A percentile compares a stretch with the other conserved stretches of the same genome.
Evolutionary conservation across 2,888 invertebrate genomes (phyloP).

Genomic region (Pyrochroa serraticornis): DNA sequence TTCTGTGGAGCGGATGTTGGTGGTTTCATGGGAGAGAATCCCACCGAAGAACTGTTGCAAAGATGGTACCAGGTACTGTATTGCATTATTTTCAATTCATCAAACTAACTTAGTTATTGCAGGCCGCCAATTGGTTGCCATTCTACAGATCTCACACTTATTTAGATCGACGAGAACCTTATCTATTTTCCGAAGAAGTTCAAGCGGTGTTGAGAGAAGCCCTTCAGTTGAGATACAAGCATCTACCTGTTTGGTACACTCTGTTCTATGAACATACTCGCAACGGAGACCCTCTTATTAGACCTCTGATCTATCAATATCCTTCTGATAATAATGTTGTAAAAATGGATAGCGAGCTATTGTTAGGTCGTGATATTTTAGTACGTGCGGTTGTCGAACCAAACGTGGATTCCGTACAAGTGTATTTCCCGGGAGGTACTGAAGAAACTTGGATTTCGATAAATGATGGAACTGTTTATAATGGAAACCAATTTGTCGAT

Average conservation of each 20-base stretch:
- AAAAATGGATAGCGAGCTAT: constrained; percentile 78
- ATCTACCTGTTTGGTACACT: constrained; percentile 89
- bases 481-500: neutral
- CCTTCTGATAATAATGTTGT: constrained; percentile 79
- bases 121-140: constrained; percentile 89
- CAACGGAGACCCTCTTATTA: constrained; percentile 84
- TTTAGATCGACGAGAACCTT: constrained; percentile 94
- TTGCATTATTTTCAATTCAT: too few relatives aligned
- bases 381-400: constrained; percentile 83
- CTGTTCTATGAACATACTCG: constrained; percentile 85
- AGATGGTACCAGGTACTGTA: too few relatives aligned
- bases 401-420: constrained; percentile 72
- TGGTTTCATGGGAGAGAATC: constrained; percentile 89
- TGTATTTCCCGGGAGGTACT: constrained; percentile 83
- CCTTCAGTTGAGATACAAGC: constrained; percentile 79
- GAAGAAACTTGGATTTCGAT: constrained; percentile 71
- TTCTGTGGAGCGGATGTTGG: constrained; percentile 94
- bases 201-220: constrained; percentile 73
- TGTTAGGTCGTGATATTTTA: constrained; percentile 80
- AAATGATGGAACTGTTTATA: neutral
- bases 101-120: neutral
- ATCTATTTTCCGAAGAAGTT: constrained; percentile 80
- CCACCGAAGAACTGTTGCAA: constrained; percentile 83
- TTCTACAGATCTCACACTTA: constrained; percentile 96
- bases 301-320: constrained; percentile 88